Evolutionary conservation across 2,888 invertebrate genomes (phyloP).

Genomic region (Galerucella nymphaeae): DNA sequence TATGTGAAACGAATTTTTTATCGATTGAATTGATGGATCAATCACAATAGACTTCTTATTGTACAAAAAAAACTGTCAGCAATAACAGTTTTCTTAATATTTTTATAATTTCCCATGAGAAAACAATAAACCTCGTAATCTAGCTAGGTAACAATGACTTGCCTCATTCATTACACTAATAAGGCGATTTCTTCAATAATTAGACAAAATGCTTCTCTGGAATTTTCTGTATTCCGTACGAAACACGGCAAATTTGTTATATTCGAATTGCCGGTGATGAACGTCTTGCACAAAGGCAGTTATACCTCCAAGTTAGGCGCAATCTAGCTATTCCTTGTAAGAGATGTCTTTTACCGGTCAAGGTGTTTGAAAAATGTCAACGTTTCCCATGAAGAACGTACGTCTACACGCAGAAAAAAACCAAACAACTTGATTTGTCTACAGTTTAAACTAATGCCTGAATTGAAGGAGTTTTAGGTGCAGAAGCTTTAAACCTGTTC

Average conservation of each 20-base stretch:
- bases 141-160: slow-evolving; percentile 23
- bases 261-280: slow-evolving; percentile 43
- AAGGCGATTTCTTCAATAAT: slow-evolving; percentile 35
- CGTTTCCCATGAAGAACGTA: slow-evolving; percentile 33
- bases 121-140: slow-evolving; percentile 18
- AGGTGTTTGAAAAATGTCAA: slow-evolving; percentile 53
- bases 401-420: slow-evolving; percentile 19
- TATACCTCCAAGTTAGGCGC: slow-evolving; percentile 34
- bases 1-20: not conserved
- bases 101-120: slow-evolving; percentile 28
- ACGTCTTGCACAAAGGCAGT: slow-evolving; percentile 44
- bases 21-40: not conserved
- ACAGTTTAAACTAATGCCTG: too few species aligned
- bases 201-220: slow-evolving; percentile 31
- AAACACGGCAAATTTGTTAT: slow-evolving; percentile 46
- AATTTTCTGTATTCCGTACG: slow-evolving; percentile 41
- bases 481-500: too few species aligned
- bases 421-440: not conserved
- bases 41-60: too few species aligned
- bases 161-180: slow-evolving; percentile 28
- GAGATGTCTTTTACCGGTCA: slow-evolving; percentile 42
- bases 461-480: too few species aligned
- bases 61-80: too few species aligned
- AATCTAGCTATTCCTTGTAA: slow-evolving; percentile 39
- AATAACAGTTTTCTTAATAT: slow-evolving; percentile 24